Conservation (phyloP, 1,140 invertebrate genomes). For the Diabrotica undecimpunctata region DNA sequence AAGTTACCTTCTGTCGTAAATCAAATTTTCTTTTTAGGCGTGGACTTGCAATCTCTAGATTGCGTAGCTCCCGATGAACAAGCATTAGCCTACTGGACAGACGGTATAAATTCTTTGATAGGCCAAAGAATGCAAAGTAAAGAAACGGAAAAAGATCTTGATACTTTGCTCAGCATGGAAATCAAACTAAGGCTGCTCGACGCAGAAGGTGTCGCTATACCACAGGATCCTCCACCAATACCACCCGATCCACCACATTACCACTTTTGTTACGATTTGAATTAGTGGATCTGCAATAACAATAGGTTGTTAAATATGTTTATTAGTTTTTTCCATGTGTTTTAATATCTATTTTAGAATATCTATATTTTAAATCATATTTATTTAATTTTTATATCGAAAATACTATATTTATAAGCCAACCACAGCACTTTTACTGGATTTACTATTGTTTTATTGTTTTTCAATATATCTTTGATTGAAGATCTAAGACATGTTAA, state of each 20-base stretch:
- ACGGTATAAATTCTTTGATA: slow-evolving; percentile 89
- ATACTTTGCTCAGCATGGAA: slow-evolving; percentile 92
- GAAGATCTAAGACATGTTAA: no score
- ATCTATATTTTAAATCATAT: no score
- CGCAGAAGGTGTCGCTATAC: slow-evolving; percentile 91
- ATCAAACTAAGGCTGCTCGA: slow-evolving; percentile 91
- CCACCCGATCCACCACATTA: slow-evolving; percentile 85
- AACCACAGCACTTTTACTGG: no score
- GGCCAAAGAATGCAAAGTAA: slow-evolving; percentile 87
- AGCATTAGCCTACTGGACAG: slow-evolving; percentile 91
- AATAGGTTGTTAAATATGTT: no score
- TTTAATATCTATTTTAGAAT: no score
- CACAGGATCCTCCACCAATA: slow-evolving; percentile 85
- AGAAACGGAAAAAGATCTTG: slow-evolving; percentile 83
- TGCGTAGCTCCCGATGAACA: slow-evolving; percentile 90
- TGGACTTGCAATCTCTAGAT: slow-evolving; percentile 70
- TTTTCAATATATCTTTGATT: no score
- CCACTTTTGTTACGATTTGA: slow-evolving; percentile 72
- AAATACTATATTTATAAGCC: no score
- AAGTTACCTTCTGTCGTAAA: no score
- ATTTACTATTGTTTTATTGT: no score
- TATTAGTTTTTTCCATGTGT: no score
- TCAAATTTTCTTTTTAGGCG: slow-evolving; percentile 44
- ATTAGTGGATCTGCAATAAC: slow-evolving; percentile 35
- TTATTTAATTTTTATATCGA: no score